phyloP scores from a whole-genome alignment of 92 coral and sea anemone species.

The Bergia sp. region DNA sequence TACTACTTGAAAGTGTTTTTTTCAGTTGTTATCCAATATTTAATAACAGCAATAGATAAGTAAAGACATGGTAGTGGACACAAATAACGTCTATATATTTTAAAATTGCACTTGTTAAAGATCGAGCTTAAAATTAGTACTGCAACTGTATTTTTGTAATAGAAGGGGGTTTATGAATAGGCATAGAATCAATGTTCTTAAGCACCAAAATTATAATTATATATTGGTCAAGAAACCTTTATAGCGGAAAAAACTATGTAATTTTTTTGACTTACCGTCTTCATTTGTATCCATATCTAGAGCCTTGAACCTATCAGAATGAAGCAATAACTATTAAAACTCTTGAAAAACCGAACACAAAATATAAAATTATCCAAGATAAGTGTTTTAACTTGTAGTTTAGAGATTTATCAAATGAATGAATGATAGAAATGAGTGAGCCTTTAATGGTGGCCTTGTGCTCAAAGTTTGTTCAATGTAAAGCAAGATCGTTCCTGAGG shows the following conservation, averaged over 20 bases:
- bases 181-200: not conserved
- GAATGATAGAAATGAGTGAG: too few relatives aligned
- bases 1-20: not conserved
- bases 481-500: too few relatives aligned
- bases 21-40: not conserved
- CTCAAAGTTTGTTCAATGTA: too few relatives aligned
- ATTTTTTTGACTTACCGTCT: not conserved
- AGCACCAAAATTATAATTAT: not conserved
- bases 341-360: too few relatives aligned
- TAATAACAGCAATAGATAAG: not conserved
- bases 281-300: slow-evolving; percentile 68
- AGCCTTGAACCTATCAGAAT: slow-evolving; percentile 64
- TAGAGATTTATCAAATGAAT: too few relatives aligned
- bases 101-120: too few relatives aligned
- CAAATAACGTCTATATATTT: too few relatives aligned
- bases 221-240: not conserved
- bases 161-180: too few relatives aligned
- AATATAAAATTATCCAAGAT: not conserved
- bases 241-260: not conserved
- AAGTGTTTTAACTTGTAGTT: not conserved
- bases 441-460: too few relatives aligned
- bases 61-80: too few relatives aligned
- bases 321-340: not conserved
- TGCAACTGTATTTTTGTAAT: too few relatives aligned
- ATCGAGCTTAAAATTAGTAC: too few relatives aligned